Conservation (phyloP, 2,888 invertebrate species). For the Brachyopa scutellaris region DNA sequence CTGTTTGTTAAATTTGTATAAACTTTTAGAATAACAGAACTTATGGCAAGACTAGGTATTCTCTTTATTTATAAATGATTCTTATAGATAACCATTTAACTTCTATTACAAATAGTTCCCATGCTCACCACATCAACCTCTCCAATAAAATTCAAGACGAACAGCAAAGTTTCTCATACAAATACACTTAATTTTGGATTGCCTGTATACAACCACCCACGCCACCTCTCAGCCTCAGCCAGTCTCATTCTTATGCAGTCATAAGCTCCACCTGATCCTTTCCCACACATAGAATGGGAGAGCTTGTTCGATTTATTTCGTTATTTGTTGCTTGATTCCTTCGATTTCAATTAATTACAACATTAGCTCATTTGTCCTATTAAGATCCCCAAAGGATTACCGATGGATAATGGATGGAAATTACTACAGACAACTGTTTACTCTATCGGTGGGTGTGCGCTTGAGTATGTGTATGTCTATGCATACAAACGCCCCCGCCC, state of each 20-base stretch:
- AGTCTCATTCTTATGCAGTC: conserved; percentile 8
- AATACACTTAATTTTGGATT: too few species aligned
- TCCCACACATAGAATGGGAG: conserved; percentile 25
- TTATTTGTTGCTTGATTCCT: conserved; percentile 67
- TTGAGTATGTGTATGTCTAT: background rate
- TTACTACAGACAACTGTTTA: conserved; percentile 59
- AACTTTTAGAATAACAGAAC: too few species aligned
- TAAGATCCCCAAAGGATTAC: conserved; percentile 69
- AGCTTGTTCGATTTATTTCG: conserved; percentile 62
- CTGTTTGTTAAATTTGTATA: too few species aligned
- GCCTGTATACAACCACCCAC: too few species aligned
- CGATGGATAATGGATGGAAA: conserved; percentile 67
- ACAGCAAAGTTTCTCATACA: too few species aligned
- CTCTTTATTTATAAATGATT: too few species aligned
- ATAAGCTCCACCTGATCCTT: conserved; percentile 52
- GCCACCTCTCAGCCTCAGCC: too few species aligned
- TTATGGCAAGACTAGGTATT: too few species aligned
- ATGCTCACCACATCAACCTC: too few species aligned
- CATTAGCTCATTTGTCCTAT: conserved; percentile 70
- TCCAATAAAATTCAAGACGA: too few species aligned
- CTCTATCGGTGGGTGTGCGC: conserved; percentile 4
- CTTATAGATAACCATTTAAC: too few species aligned
- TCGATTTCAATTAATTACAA: conserved; percentile 71
- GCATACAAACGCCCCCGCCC: background rate
- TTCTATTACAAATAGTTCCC: too few species aligned